Base-by-base conservation (phyloP, 2,888 invertebrate genomes). In the Drosophila algonquin region DNA sequence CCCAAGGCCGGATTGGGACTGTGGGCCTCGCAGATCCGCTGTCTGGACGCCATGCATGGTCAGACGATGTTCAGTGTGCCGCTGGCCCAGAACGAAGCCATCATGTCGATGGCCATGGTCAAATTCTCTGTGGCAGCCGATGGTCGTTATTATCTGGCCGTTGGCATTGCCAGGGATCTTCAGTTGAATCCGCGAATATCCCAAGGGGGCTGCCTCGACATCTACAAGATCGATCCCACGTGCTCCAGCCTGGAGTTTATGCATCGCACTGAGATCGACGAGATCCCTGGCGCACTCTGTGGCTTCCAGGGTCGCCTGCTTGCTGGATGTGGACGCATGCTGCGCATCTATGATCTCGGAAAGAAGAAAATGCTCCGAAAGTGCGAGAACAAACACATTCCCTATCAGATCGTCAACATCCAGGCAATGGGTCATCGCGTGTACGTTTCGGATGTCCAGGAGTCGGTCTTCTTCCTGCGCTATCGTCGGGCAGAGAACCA, bases 341-440 rank as follows among this genome's bases (percentile, higher is more conserved):
- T 99, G 27, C 93, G 99, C 59, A 94, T 99, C 45, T 99, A 99
- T 91, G 99, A 99, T 90, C 94, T 99, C 88, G 99, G 99, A 65
- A 98, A 97, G 75, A 97, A 99, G 92, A 99, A 99, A 92, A 93
- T 99, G 64, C 92, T 99, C 52, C 94, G 99, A 59, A 99, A 99
- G 93, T 99, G 99, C 93, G 99, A 99, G 93, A 99, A 99, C 88
- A 92, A 94, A 95, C 98, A 99, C 93, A 96, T 99, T 92, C 99
- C 99, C 14, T 98, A 99, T 91, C 95, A 96, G 77, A 97, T 99
- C 77, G 96, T 97, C 0, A 97, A 97, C 80, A 97, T 99, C 76
- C 97, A 98, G 91, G 96, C 98, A 0, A 96, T 98, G 92, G 98
- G 99, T 1, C 97, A 98, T 90, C 94, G 99, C 65, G 97, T 99